These are phyloP conservation scores for Etheostoma cragini DNA, from an alignment of 2,113 vertebrate species.

Conservation along the genomic window DNA sequence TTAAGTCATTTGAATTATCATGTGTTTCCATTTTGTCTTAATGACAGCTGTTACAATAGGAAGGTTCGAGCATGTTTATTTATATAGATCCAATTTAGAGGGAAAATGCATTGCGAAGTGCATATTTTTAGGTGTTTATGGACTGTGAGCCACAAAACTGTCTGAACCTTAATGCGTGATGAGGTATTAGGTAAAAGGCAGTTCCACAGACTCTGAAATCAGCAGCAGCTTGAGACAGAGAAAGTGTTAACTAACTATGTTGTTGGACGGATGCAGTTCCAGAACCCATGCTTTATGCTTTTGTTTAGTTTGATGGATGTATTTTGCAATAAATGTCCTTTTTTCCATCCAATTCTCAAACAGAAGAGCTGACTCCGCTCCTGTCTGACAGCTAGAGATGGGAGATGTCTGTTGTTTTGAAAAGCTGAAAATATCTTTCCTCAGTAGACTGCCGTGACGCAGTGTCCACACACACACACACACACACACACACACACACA, in stretches of 20 bases:
- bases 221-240: slow-evolving; percentile 44
- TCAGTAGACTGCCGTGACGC: slow-evolving; percentile 38
- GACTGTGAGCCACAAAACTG: slow-evolving; percentile 48
- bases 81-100: slow-evolving; percentile 20
- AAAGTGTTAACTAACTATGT: slow-evolving; percentile 64
- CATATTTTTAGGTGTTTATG: slow-evolving; percentile 36
- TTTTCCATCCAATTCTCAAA: slow-evolving; percentile 39
- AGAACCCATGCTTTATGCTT: slow-evolving; percentile 51
- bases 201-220: slow-evolving; percentile 45
- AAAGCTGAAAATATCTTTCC: slow-evolving; percentile 65
- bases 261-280: slow-evolving; percentile 48
- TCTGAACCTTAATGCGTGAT: slow-evolving; percentile 48
- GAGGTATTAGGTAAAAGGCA: slow-evolving; percentile 39
- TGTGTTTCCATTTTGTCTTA: slow-evolving; percentile 44
- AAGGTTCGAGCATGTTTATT: slow-evolving; percentile 44
- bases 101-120: slow-evolving; percentile 12
- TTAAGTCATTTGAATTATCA: slow-evolving; percentile 49
- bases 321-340: slow-evolving; percentile 65
- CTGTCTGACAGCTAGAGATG: slow-evolving; percentile 68
- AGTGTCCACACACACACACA: slow-evolving; percentile 30
- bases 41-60: slow-evolving; percentile 15
- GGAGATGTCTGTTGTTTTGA: slow-evolving; percentile 64
- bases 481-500: no score
- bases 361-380: slow-evolving; percentile 60
- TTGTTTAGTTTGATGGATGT: slow-evolving; percentile 75